Conservation (phyloP, 2,113 vertebrate species). For the Recurvirostra avosetta region DNA sequence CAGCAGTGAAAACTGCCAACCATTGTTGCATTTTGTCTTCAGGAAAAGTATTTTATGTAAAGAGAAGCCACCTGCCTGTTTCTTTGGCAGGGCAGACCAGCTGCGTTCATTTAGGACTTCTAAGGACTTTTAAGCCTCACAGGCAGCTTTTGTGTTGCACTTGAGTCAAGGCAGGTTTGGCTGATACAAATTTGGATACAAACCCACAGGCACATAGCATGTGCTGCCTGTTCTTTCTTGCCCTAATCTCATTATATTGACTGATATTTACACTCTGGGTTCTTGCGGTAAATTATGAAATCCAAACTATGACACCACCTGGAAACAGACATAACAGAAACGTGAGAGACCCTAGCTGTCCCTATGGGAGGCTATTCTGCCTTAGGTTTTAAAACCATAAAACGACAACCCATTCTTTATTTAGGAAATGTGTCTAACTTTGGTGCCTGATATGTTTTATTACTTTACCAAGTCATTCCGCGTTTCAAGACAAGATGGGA, state of each 20-base stretch:
- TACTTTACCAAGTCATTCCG: neutral
- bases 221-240: neutral
- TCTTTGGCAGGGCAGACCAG: neutral
- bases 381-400: neutral
- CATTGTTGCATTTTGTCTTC: neutral
- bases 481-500: neutral
- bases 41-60: neutral
- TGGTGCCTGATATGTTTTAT: neutral
- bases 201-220: neutral
- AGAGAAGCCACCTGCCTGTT: neutral
- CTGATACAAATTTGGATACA: neutral
- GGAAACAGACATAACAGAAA: constrained; percentile 20
- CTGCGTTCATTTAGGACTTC: neutral
- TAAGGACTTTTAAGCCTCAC: neutral
- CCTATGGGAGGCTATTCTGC: neutral
- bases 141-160: neutral
- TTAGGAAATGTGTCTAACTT: neutral
- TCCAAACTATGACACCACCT: constrained; percentile 4
- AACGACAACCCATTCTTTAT: neutral
- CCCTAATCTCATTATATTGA: neutral
- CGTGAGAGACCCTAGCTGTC: neutral
- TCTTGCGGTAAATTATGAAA: neutral
- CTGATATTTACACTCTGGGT: neutral
- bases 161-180: neutral
- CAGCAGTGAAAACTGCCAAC: neutral